Evolutionary conservation across 2,888 invertebrate genomes (phyloP).

Genomic region (Andricus curvator): DNA sequence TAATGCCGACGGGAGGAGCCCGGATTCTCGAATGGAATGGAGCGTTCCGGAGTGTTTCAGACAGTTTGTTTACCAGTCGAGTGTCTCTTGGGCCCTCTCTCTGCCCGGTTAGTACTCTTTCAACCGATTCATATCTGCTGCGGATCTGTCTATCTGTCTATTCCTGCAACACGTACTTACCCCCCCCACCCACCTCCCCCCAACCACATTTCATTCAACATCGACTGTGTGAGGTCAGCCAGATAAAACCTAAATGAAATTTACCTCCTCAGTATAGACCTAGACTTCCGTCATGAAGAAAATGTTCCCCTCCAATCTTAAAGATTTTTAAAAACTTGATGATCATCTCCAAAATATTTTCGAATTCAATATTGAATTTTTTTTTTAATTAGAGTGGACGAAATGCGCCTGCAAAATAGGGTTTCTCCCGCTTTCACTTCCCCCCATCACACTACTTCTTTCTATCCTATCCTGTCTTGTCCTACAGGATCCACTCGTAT

Average conservation of each 20-base stretch:
- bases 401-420: no score
- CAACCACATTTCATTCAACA: background rate
- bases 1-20: slow-evolving; percentile 69
- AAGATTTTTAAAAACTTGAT: no score
- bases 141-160: slow-evolving; percentile 38
- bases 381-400: no score
- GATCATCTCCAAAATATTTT: no score
- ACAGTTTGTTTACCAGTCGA: slow-evolving; percentile 75
- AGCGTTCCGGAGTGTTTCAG: slow-evolving; percentile 73
- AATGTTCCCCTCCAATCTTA: no score
- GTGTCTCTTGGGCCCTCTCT: slow-evolving; percentile 50
- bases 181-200: no score
- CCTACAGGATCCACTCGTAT: no score
- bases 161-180: slow-evolving; percentile 33
- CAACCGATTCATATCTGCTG: slow-evolving; percentile 51
- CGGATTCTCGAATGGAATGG: slow-evolving; percentile 68
- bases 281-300: no score
- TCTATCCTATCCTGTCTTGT: no score
- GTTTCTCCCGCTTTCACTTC: no score
- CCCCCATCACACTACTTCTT: no score
- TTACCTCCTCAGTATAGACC: background rate
- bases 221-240: background rate
- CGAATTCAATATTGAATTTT: no score
- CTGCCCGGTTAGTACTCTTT: slow-evolving; percentile 47
- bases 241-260: background rate